Base-by-base conservation (phyloP, 2,113 vertebrate genomes). In the Chamaea fasciata region DNA sequence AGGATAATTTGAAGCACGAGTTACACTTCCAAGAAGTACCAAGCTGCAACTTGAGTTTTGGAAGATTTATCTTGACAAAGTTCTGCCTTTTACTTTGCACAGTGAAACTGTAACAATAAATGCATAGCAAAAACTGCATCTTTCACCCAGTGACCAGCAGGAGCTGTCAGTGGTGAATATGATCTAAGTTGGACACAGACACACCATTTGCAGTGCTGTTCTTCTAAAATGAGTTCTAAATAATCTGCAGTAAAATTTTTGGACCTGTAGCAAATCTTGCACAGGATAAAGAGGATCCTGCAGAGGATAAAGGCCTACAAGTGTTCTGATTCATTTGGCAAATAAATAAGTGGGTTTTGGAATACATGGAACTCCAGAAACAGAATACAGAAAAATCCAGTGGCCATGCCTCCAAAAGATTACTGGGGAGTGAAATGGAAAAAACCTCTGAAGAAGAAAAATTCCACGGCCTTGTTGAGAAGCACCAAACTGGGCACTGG, bases 361-460 rank as follows among this genome's bases (percentile, higher is more conserved):
- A 78, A 63, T 13, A 53, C 24, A 16, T 8, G 7, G 6, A 75
- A 75, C 30, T n/a, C 42, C 46, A 50, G 26, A 91, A 77, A 76
- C 30, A 37, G 17, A 56, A 22, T 41, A 68, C 8, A 59, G 44
- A n/a, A 90, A 83, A 85, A 56, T 76, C n/a, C 59, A 60, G 13
- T 28, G 4, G 15, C 49, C 13, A 16, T 0, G 0, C 17, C 20
- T 86, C 20, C 59, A 70, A 57, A 83, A 60, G 22, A 9, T 79
- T 46, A 15, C 30, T 77, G 35, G 4, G 21, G 19, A 62, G 41
- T 59, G 63, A 92, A 89, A 67, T 13, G 15, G n/a, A 56, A 83
- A 71, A 20, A 12, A 3, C 4, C 75, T 69, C 49, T 52, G 27
- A 83, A 59, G n/a, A 81, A 55, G 18, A 69, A 82, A 55, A 75